Evolutionary conservation across 2,113 vertebrate species (phyloP).

Genomic region (Progne subis): DNA sequence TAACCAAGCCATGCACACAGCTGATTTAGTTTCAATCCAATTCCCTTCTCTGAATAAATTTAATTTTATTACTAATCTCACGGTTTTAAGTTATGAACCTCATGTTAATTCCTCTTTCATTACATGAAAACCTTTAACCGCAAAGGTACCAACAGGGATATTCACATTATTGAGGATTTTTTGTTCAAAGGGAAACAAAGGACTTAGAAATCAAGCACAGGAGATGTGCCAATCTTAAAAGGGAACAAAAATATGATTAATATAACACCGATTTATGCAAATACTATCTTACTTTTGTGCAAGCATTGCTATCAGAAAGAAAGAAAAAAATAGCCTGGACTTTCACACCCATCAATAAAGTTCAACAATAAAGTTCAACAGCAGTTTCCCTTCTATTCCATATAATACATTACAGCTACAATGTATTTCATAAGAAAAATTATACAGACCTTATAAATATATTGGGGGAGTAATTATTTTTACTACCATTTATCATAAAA

Average conservation of each 20-base stretch:
- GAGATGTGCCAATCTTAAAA: not conserved
- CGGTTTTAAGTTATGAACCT: not conserved
- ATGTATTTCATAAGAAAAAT: not conserved
- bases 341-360: not conserved
- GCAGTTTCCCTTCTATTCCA: not conserved
- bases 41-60: not conserved
- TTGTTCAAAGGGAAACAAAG: not conserved
- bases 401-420: not conserved
- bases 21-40: not conserved
- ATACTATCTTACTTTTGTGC: not conserved
- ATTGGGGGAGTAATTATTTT: not conserved
- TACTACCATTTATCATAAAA: not conserved
- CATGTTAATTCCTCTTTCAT: not conserved
- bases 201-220: not conserved
- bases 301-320: not conserved
- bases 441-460: not conserved
- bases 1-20: not conserved
- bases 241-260: not conserved
- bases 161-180: not conserved
- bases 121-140: not conserved
- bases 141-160: not conserved
- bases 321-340: not conserved
- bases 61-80: not conserved
- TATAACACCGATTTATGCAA: not conserved
- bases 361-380: not conserved